Percentiles rank a stretch among this genome's conserved stretches.
These are phyloP conservation scores for Macrotus californicus DNA, from an alignment of 2,113 vertebrate genomes.

Conservation along the genomic window DNA sequence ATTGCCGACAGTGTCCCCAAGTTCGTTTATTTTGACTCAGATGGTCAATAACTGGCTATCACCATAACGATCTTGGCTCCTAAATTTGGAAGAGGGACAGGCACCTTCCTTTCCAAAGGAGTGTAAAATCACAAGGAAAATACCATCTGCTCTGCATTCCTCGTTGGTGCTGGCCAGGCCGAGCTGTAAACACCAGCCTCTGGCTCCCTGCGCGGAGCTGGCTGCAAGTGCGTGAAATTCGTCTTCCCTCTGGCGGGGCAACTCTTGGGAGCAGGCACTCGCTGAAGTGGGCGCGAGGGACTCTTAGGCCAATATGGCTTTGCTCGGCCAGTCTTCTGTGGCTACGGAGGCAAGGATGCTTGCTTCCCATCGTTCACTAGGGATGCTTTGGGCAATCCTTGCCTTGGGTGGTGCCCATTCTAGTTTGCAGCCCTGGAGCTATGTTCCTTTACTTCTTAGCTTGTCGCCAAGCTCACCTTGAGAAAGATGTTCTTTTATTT, in stretches of 20 bases:
- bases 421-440: background rate
- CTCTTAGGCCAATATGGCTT: background rate
- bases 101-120: background rate
- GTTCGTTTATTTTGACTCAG: slow-evolving; percentile 27
- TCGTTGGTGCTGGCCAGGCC: slow-evolving; percentile 32
- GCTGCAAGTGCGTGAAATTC: background rate
- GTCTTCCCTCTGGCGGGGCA: background rate
- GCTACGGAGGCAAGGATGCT: background rate
- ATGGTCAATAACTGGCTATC: slow-evolving; percentile 30
- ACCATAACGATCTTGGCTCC: background rate
- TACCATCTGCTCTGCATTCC: slow-evolving; percentile 17
- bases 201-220: background rate
- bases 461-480: background rate
- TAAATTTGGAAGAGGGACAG: slow-evolving; percentile 11
- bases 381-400: background rate
- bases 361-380: background rate
- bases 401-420: background rate
- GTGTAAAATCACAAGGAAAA: slow-evolving; percentile 61
- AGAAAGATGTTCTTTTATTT: background rate
- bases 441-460: background rate
- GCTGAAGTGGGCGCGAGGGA: background rate
- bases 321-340: background rate
- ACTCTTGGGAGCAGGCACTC: background rate
- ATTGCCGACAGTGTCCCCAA: background rate
- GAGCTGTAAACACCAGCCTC: slow-evolving; percentile 47